Evolutionary conservation across 2,797 vertebrate species (phyloP), one percentile per base, ranked within the genome.

Genomic region (Clamator glandarius): DNA sequence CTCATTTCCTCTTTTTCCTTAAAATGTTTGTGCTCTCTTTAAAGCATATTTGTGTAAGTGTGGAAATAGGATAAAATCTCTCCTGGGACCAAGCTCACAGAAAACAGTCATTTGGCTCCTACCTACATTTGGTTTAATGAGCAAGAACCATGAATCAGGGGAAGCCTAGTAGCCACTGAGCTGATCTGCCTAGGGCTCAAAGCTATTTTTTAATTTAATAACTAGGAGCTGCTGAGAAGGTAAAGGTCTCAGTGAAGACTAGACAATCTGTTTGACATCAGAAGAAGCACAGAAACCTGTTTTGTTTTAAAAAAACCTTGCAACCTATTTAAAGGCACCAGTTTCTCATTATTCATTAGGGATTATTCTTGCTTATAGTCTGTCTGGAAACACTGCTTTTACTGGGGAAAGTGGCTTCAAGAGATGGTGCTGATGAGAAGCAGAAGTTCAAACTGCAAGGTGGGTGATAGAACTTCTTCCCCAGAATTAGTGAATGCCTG

Each of bases 301-400:
- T 92, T 52, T 75, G 39, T 57, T 72, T 93, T 52, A 42, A 88
- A 64, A 69, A 44, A 25, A 1, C 4, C 10, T 69, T 73, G 28
- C 31, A 84, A 36, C 5, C 26, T 46, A 29, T 87, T 88, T 79
- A 72, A 94, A 89, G 52, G 31, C 26, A 33, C 6, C 44, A 8
- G 8, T 18, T 81, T 24, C 6, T n/a, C 15, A 0, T 31, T 69
- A 5, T 20, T 61, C 0, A 6, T 16, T 36, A 5, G 11, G 5
- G 50, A 0, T 0, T n/a, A 1, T 67, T 6, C 1, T 77, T 68
- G n/a, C 3, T 55, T 78, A 16, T 0, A 5, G 62, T 20, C 3
- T 0, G 0, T 9, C 57, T 90, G 6, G 24, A 16, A 6, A 4
- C 0, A 1, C 2, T 48, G 12, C 6, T 67, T 18, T 84, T 0